These are phyloP conservation scores for Alviniconcha strummeri DNA, from an alignment of 2,888 invertebrate species.

Conservation along the genomic window DNA sequence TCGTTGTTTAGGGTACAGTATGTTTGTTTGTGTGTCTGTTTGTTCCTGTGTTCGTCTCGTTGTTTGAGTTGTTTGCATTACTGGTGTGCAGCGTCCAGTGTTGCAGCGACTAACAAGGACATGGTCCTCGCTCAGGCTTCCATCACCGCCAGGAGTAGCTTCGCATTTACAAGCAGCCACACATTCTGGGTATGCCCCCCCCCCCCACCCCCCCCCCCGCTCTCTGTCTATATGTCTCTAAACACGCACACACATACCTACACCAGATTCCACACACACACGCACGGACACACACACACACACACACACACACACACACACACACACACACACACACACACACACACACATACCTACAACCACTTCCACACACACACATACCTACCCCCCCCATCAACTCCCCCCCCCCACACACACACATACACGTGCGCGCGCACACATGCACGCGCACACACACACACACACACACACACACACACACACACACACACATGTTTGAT, in stretches of 20 bases:
- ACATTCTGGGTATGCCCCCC: background rate
- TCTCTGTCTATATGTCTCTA: background rate
- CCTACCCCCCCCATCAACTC: too few species aligned
- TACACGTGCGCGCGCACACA: background rate
- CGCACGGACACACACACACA: background rate
- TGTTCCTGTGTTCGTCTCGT: too few species aligned
- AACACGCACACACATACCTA: too few species aligned
- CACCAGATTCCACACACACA: background rate
- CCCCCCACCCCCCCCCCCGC: background rate
- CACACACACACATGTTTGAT: too few species aligned
- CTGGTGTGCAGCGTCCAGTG: too few species aligned
- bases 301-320: background rate
- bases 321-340: slow-evolving; percentile 4
- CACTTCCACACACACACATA: background rate
- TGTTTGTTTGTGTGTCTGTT: too few species aligned
- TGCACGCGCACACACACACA: background rate
- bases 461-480: background rate
- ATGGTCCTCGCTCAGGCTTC: background rate
- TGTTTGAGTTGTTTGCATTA: too few species aligned
- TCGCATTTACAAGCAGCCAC: too few species aligned
- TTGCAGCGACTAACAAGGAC: background rate
- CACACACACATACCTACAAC: background rate
- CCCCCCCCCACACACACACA: background rate
- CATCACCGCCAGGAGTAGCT: background rate
- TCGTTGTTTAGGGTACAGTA: too few species aligned